phyloP scores from a whole-genome alignment of 2,113 vertebrate species.

The Erpornis zantholeuca region DNA sequence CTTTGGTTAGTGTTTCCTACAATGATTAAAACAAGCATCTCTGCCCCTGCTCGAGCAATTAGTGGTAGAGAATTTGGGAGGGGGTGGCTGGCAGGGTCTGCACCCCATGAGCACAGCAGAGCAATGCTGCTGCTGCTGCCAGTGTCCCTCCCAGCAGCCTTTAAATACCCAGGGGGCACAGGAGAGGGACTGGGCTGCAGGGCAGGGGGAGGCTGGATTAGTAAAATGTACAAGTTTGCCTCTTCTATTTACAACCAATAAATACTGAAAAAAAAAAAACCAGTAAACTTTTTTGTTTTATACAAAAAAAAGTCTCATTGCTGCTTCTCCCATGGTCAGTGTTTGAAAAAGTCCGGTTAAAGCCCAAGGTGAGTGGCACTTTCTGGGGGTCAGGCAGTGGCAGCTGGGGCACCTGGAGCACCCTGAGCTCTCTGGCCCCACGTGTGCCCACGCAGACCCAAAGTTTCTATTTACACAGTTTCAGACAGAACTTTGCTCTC shows the following conservation, averaged over 20 bases:
- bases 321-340: conserved; percentile 5
- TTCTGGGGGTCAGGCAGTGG: neutral
- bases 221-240: conserved; percentile 78
- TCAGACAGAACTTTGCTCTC: neutral
- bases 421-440: neutral
- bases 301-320: conserved; percentile 53
- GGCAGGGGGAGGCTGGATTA: conserved; percentile 56
- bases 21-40: neutral
- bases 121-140: neutral
- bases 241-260: conserved; percentile 85
- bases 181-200: conserved; percentile 10
- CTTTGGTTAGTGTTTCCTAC: conserved; percentile 45
- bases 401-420: neutral
- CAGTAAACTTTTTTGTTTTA: conserved; percentile 64
- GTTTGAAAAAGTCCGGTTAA: neutral
- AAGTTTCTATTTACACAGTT: conserved; percentile 31
- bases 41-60: neutral
- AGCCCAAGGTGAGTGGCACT: conserved; percentile 52
- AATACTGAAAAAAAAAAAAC: conserved; percentile 66
- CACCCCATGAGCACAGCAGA: neutral
- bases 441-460: rapidly evolving
- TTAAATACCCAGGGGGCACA: neutral
- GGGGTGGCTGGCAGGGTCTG: neutral
- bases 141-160: neutral
- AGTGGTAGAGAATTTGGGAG: neutral